A percentile compares a stretch with the other conserved stretches of the same genome.
Evolutionary conservation across 2,113 vertebrate genomes (phyloP).

Genomic region (Eudyptes chrysolophus): DNA sequence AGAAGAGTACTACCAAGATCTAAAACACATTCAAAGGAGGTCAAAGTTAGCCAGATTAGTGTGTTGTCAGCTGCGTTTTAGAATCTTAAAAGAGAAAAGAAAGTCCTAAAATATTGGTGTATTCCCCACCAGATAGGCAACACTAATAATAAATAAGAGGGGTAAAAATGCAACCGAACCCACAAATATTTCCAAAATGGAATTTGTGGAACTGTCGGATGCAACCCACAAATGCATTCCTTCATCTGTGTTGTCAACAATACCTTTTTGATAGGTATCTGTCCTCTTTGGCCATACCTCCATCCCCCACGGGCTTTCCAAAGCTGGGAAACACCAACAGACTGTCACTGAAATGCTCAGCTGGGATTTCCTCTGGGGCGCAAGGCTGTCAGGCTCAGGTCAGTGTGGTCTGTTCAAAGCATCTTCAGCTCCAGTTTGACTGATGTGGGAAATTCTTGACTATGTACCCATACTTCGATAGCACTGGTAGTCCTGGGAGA

Average conservation of each 20-base stretch:
- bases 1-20: neutral
- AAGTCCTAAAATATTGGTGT: neutral
- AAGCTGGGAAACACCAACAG: neutral
- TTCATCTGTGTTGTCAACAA: neutral
- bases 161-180: neutral
- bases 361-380: neutral
- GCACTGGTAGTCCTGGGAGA: neutral
- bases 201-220: neutral
- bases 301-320: neutral
- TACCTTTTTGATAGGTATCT: neutral
- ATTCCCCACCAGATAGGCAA: neutral
- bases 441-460: neutral
- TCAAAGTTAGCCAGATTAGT: neutral
- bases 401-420: slow-evolving; percentile 2
- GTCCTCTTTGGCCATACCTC: neutral
- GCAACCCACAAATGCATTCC: neutral
- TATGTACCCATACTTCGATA: neutral
- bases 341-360: neutral
- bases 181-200: neutral
- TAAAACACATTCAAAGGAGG: neutral
- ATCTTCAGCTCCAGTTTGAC: neutral
- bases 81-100: neutral
- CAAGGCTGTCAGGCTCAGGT: neutral
- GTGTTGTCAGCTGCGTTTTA: neutral
- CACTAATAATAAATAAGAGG: neutral